Conservation (phyloP, 2,113 vertebrate genomes). For the Trochalopteron elliotii region DNA sequence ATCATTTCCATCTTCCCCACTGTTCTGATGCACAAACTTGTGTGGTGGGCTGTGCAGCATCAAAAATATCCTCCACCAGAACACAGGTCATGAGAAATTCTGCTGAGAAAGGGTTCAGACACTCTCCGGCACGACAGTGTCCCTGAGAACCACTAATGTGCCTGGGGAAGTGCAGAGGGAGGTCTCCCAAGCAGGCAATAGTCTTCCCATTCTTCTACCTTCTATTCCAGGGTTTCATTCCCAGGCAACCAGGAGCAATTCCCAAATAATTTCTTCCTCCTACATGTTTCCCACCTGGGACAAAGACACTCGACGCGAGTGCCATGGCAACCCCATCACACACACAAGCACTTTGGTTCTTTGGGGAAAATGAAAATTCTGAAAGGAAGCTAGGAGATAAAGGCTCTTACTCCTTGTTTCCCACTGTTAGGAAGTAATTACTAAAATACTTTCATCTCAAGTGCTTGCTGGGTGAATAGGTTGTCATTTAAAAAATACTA, state of each 20-base stretch:
- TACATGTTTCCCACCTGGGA: constrained; percentile 81
- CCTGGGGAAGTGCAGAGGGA: constrained; percentile 30
- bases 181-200: constrained; percentile 37
- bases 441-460: constrained; percentile 69
- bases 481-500: constrained; percentile 9
- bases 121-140: background rate
- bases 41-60: background rate
- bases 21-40: background rate
- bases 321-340: constrained; percentile 78
- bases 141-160: constrained; percentile 1
- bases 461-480: constrained; percentile 57
- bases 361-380: constrained; percentile 73
- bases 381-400: constrained; percentile 75
- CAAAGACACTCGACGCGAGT: constrained; percentile 73
- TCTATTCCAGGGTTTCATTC: constrained; percentile 69
- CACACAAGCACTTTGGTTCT: constrained; percentile 66
- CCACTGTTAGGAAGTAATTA: constrained; percentile 77
- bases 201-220: constrained; percentile 64
- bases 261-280: constrained; percentile 79
- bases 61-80: background rate
- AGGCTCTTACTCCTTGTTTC: constrained; percentile 69
- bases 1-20: background rate
- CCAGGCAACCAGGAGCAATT: constrained; percentile 81
- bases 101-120: constrained; percentile 2
- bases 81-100: constrained; percentile 62